These are phyloP conservation scores for Metopia argyrocephala DNA, from an alignment of 2,888 invertebrate genomes.

Conservation along the genomic window DNA sequence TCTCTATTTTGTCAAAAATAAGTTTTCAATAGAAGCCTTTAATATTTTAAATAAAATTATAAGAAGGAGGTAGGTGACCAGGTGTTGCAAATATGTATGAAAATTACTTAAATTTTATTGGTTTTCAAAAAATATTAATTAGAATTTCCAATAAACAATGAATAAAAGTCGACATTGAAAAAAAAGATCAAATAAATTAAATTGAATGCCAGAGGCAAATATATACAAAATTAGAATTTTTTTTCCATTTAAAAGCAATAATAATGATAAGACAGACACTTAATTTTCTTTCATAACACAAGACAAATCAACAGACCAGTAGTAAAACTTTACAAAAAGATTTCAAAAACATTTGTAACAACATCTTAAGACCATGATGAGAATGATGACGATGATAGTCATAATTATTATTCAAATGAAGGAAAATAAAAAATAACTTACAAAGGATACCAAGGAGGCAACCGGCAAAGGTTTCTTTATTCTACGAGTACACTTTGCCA, in stretches of 20 bases:
- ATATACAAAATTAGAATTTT: too few relatives aligned
- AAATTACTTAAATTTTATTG: too few relatives aligned
- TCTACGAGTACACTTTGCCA: neutral
- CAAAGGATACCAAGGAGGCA: neutral
- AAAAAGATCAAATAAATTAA: too few relatives aligned
- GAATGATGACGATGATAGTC: neutral
- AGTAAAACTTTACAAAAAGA: neutral
- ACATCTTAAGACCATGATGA: constrained; percentile 9
- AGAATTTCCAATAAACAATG: too few relatives aligned
- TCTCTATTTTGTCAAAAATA: too few relatives aligned
- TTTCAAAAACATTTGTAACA: constrained; percentile 12
- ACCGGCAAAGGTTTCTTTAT: neutral
- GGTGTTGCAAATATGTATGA: too few relatives aligned
- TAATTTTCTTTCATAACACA: neutral
- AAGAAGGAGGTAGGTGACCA: too few relatives aligned
- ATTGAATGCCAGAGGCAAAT: too few relatives aligned
- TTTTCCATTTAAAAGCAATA: neutral
- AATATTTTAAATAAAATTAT: too few relatives aligned
- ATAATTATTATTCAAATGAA: neutral
- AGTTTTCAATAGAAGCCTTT: too few relatives aligned
- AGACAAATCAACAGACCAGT: neutral
- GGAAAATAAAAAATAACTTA: neutral
- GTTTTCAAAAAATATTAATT: too few relatives aligned
- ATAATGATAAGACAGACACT: neutral
- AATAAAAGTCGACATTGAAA: too few relatives aligned